These are phyloP conservation scores for Pseudopipra pipra DNA, from an alignment of 2,113 vertebrate genomes.

Conservation along the genomic window DNA sequence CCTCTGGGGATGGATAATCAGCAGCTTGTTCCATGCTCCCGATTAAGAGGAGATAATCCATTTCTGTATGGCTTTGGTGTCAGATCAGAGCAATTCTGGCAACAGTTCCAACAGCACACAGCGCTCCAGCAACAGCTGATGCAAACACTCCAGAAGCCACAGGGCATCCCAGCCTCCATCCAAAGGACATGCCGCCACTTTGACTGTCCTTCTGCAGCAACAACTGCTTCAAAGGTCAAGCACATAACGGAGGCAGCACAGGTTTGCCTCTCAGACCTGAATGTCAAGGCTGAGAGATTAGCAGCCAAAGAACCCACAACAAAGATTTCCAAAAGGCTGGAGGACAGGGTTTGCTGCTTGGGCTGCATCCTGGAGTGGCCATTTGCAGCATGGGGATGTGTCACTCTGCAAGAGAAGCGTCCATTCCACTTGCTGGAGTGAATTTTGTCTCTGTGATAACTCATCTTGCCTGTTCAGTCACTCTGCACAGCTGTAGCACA, in stretches of 20 bases:
- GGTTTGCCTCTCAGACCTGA: not conserved
- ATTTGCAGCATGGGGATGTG: fast-evolving
- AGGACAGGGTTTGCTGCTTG: not conserved
- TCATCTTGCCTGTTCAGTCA: not conserved
- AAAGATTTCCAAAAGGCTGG: not conserved
- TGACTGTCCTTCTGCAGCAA: not conserved
- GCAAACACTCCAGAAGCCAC: not conserved
- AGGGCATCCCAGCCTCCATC: not conserved
- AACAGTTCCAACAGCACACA: not conserved
- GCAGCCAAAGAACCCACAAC: not conserved
- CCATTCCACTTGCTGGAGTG: not conserved
- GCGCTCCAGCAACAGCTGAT: not conserved
- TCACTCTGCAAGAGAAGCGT: not conserved
- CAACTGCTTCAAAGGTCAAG: conserved; percentile 58
- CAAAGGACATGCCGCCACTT: not conserved
- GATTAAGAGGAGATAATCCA: conserved; percentile 55
- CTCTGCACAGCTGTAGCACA: not conserved
- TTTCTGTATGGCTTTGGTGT: not conserved
- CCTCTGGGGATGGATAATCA: not conserved
- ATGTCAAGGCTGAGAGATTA: conserved; percentile 9
- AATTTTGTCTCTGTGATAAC: not conserved
- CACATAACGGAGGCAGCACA: not conserved
- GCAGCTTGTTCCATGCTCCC: not conserved
- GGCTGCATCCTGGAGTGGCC: not conserved
- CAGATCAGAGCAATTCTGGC: conserved; percentile 53